Evolutionary conservation across 2,888 invertebrate genomes (phyloP), one percentile per base, ranked within the genome.

Genomic region (Caenorhabditis auriculariae): DNA sequence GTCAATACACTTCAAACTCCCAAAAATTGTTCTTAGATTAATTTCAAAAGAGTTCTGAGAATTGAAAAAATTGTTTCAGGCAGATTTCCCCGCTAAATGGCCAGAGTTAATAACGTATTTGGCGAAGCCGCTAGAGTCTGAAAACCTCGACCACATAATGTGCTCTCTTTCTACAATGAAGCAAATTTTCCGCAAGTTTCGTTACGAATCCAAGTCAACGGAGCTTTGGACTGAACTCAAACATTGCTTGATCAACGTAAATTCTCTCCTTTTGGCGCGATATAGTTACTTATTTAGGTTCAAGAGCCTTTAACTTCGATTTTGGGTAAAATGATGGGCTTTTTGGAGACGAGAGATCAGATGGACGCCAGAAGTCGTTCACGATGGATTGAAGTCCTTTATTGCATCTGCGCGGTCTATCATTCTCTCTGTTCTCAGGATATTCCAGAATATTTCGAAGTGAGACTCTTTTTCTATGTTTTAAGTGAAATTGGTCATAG

Each of bases 381-480:
- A 3, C 53, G 60, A 43, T 70, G 69, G 68, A 46, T 76, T 2
- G 60, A 66, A 29, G 56, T 75, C 7, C 41, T 71, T 6, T 53
- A 59, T 24, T 42, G 68, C 9, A 55, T 65, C 17, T 59, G 61
- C 3, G 60, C 59, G 44, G 62, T 98, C 47, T 99, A 96, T 85
- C 92, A 92, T 83, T 95, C 95, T 0, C 87, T 98, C 21, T 98
- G 96, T 84, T 91, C 89, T 70, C 98, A 98, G 86, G 98, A 98
- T 84, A 85, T 98, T 72, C 98, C 98, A 0, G 98, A 98, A 84
- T 95, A 91, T 85, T 99, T 98, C 82, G 98, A 98, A 83, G 96
- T 76, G 27, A 15, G 50, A 35, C 19, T 43, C 42, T 2, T 15
- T 44, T 47, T 27, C 32, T 4, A 21, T 7, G 19, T 53, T 60